phyloP scores from a whole-genome alignment of 2,888 invertebrate genomes.

The Dasysyrphus albostriatus region DNA sequence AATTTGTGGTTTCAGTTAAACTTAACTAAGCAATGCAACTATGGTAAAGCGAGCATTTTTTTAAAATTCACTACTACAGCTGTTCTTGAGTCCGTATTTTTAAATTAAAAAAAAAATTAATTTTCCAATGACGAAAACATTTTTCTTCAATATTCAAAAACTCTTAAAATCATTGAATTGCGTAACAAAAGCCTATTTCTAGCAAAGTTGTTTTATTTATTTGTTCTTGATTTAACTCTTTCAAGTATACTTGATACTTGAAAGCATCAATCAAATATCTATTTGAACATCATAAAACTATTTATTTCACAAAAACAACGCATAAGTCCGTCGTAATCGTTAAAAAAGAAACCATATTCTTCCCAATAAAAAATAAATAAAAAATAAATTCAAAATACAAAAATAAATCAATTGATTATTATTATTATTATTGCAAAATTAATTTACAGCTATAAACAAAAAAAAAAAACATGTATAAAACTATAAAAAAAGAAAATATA shows the following conservation, averaged over 20 bases:
- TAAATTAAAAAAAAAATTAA: no score
- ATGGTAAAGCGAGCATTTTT: no score
- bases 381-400: conserved; percentile 5
- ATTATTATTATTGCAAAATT: conserved; percentile 39
- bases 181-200: not conserved
- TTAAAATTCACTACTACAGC: no score
- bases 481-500: conserved; percentile 8
- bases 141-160: no score
- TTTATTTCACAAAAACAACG: not conserved
- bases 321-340: not conserved
- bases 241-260: not conserved
- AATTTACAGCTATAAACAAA: conserved; percentile 18
- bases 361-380: not conserved
- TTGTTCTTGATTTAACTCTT: not conserved
- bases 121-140: no score
- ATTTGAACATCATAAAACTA: conserved; percentile 9
- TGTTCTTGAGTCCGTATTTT: no score
- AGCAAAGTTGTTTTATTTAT: not conserved
- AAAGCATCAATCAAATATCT: not conserved
- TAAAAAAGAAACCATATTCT: not conserved
- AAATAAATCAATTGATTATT: conserved; percentile 47
- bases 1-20: no score
- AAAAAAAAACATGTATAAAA: conserved; percentile 23
- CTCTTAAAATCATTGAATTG: not conserved
- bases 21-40: no score